phyloP scores from a whole-genome alignment of 2,888 invertebrate species.

The Limnephilus lunatus region DNA sequence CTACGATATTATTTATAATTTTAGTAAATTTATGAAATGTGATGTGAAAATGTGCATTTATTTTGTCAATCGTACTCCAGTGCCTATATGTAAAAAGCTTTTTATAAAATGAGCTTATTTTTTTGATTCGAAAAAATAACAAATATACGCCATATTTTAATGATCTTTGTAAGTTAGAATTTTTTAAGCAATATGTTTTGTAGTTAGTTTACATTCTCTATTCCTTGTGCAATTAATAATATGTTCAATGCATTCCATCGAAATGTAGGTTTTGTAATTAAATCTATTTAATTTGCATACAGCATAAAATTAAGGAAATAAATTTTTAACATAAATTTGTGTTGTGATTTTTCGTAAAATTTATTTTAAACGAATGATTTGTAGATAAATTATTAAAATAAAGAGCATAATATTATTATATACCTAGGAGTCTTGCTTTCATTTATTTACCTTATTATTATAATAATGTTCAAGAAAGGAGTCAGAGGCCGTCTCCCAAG shows the following conservation, averaged over 20 bases:
- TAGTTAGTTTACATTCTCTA: conserved; percentile 26
- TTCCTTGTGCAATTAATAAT: conserved; percentile 47
- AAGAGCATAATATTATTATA: conserved; percentile 21
- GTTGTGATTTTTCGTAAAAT: conserved; percentile 51
- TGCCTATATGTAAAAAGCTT: conserved; percentile 61
- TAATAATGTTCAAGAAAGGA: not conserved
- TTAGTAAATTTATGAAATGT: conserved; percentile 4
- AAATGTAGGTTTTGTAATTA: conserved; percentile 51
- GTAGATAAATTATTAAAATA: conserved; percentile 52
- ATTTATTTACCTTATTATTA: not conserved
- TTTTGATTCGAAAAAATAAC: conserved; percentile 42
- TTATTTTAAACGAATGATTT: conserved; percentile 46
- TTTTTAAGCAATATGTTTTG: conserved; percentile 42
- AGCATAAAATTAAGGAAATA: conserved; percentile 40
- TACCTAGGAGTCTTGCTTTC: not conserved
- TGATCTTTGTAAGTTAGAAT: conserved; percentile 54
- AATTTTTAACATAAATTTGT: conserved; percentile 53
- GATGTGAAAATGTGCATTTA: conserved; percentile 51
- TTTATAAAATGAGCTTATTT: conserved; percentile 57
- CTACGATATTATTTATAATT: not conserved
- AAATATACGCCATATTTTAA: conserved; percentile 57
- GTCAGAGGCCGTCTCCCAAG: not conserved
- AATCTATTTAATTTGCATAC: not conserved
- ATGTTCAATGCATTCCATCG: conserved; percentile 51
- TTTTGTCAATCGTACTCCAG: conserved; percentile 60